Base-by-base conservation (phyloP, 2,888 invertebrate species). In the Yponomeuta evonymella region DNA sequence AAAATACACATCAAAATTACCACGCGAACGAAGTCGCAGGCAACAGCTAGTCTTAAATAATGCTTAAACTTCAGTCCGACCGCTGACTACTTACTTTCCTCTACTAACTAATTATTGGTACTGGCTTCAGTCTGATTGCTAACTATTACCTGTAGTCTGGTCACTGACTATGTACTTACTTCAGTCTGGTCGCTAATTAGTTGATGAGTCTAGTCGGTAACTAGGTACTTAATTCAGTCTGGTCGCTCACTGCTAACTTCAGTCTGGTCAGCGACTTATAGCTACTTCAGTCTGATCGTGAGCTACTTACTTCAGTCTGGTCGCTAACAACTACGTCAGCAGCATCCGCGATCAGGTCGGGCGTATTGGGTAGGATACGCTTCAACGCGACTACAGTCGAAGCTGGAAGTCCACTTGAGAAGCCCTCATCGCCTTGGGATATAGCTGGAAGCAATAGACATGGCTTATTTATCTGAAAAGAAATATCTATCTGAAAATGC, bases 231-330 rank as follows among this genome's bases (percentile, higher is more conserved):
- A 51, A 51, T 51, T 12, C 51, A 12, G 15, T 15, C 15, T 58
- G 15, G 12, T 58, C 12, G 51, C 51, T 58, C 6, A 58, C 12
- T 12, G 8, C 15, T 58, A 3, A 15, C 15, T 58, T 58, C 51
- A 43, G 43, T 9, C 43, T 8, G 43, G 1, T 43, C 43, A 8
- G 1, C 5, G 1, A 33, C 33, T 5, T 33, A 33, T 5, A 5
- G 5, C 3, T 33, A 33, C 33, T 33, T 58, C 51, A 43, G 43
- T 43, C 43, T 8, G 43, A 43, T 43, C 43, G 9, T 6, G 9
- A 29, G 29, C 48, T 68, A 80, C 86, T 83, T 74, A 89, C 90
- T 71, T 88, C 82, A 0, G 85, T 85, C 10, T 81, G 76, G 65
- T 83, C 84, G 10, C 73, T 76, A 9, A 81, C 72, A 3, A 90